These are phyloP conservation scores for Drosophila austrosaltans DNA, from an alignment of 2,888 invertebrate species.

Conservation along the genomic window DNA sequence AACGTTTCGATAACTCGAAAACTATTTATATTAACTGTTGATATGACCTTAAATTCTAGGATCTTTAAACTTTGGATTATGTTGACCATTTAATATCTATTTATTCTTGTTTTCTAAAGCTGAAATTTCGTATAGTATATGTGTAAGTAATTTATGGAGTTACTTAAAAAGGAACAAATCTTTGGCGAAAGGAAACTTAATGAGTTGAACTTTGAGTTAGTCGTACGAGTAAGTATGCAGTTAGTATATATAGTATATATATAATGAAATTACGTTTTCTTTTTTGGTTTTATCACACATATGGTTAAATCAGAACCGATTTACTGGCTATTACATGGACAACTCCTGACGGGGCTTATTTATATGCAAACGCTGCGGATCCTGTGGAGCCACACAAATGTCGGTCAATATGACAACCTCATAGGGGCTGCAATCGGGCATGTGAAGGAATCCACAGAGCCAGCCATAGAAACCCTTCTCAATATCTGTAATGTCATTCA, in stretches of 20 bases:
- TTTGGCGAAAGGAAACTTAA: conserved; percentile 73
- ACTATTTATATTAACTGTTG: conserved; percentile 39
- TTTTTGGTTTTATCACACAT: conserved; percentile 63
- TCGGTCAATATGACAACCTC: conserved; percentile 86
- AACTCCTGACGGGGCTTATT: conserved; percentile 84
- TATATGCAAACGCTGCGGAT: conserved; percentile 78
- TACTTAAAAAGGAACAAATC: conserved; percentile 68
- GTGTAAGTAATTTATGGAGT: conserved; percentile 29
- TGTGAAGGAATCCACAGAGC: conserved; percentile 87
- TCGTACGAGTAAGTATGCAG: conserved; percentile 38
- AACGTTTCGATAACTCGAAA: conserved; percentile 14
- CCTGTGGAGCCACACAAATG: conserved; percentile 81
- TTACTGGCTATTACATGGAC: conserved; percentile 74
- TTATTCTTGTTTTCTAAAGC: conserved; percentile 52
- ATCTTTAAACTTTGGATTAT: conserved; percentile 48
- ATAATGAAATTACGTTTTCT: conserved; percentile 50
- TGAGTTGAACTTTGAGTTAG: conserved; percentile 55
- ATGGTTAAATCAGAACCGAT: conserved; percentile 56
- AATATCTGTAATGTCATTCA: conserved; percentile 88
- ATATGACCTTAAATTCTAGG: conserved; percentile 47
- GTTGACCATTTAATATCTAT: conserved; percentile 43
- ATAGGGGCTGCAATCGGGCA: conserved; percentile 90
- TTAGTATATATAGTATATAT: conserved; percentile 19
- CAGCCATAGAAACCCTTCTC: conserved; percentile 92
- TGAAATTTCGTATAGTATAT: conserved; percentile 42